A percentile compares a stretch with the other conserved stretches of the same genome.
These are phyloP conservation scores for Premnoplex brunnescens DNA, from an alignment of 2,797 vertebrate genomes.

Conservation along the genomic window DNA sequence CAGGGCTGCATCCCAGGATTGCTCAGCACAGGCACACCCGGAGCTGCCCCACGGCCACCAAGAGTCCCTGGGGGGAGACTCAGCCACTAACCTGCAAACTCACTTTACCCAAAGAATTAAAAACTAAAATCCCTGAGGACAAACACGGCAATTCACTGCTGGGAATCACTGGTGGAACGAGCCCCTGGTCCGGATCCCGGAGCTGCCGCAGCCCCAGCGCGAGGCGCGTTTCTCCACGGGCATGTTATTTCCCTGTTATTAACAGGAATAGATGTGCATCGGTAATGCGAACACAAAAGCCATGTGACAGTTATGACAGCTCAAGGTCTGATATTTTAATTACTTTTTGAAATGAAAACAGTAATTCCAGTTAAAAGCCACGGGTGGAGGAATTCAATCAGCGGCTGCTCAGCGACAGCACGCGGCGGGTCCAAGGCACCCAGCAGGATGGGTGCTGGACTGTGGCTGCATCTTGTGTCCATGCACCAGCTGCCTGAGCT, in stretches of 20 bases:
- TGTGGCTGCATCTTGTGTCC: rapidly evolving
- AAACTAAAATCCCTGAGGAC: neutral
- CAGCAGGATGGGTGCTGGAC: neutral
- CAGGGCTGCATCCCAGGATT: neutral
- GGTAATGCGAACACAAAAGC: neutral
- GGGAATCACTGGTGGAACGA: neutral
- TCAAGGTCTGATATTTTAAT: slow-evolving; percentile 57
- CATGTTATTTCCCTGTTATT: neutral
- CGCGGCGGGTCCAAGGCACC: neutral
- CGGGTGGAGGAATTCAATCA: neutral
- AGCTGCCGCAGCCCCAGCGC: neutral
- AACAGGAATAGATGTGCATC: neutral
- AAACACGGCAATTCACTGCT: neutral
- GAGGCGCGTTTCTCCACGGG: neutral
- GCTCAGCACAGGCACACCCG: neutral
- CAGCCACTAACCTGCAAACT: neutral
- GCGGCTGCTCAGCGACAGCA: neutral
- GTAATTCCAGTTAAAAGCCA: slow-evolving; percentile 43
- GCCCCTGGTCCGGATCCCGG: rapidly evolving
- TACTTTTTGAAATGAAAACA: slow-evolving; percentile 52
- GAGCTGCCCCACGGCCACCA: neutral
- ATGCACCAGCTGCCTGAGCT: rapidly evolving
- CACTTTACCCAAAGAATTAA: neutral
- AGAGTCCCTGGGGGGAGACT: neutral
- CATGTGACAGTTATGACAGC: slow-evolving; percentile 49